Evolutionary conservation across 2,888 invertebrate genomes (phyloP).

Genomic region (Invenusta paracnida): DNA sequence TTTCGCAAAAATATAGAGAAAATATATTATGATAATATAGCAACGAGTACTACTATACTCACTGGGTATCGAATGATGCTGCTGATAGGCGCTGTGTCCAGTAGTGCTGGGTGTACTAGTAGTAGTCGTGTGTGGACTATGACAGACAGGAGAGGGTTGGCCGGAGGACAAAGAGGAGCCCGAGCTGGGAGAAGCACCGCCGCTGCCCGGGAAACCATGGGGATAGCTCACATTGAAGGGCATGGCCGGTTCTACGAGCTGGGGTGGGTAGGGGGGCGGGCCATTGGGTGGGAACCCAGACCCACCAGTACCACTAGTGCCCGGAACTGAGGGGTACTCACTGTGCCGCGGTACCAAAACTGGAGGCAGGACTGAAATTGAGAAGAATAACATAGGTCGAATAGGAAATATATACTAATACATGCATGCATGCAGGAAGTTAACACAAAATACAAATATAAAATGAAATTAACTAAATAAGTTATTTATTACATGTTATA

Average conservation of each 20-base stretch:
- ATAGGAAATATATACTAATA: background rate
- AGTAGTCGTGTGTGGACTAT: background rate
- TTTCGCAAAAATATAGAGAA: too few species aligned
- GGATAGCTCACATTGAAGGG: constrained; percentile 69
- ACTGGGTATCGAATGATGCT: too few species aligned
- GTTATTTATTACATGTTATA: too few species aligned
- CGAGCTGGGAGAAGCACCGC: background rate
- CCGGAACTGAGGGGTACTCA: constrained; percentile 68
- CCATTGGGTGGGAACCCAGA: background rate
- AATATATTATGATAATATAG: too few species aligned
- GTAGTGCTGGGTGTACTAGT: background rate
- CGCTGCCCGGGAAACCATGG: constrained; percentile 5
- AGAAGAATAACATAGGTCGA: background rate
- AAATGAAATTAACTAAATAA: too few species aligned
- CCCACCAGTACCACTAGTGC: background rate
- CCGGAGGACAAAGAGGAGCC: background rate
- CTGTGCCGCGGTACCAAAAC: constrained; percentile 93
- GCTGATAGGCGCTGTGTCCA: background rate
- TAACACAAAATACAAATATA: too few species aligned
- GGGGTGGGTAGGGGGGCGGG: constrained; percentile 65
- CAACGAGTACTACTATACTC: too few species aligned
- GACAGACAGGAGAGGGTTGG: background rate
- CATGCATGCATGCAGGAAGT: too few species aligned
- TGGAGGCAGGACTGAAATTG: constrained; percentile 74
- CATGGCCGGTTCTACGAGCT: constrained; percentile 77